A percentile compares a stretch with the other conserved stretches of the same genome.
Conservation (phyloP, 2,888 invertebrate species). For the Apamea epomidion region DNA sequence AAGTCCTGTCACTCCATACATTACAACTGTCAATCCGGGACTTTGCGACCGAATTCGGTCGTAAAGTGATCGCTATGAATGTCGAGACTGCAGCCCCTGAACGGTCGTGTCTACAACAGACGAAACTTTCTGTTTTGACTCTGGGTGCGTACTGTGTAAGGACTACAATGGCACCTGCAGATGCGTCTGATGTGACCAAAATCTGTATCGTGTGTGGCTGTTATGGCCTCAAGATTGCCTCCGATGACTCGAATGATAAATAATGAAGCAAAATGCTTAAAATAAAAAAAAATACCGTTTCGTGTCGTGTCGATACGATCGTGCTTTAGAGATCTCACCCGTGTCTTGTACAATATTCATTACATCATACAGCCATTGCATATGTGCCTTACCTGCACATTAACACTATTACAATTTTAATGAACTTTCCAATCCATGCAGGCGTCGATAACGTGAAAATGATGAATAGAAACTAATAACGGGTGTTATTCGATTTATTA, state of each 20-base stretch:
- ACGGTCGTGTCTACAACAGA: background rate
- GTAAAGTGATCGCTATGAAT: no score
- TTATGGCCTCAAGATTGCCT: background rate
- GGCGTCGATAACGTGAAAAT: slow-evolving; percentile 39
- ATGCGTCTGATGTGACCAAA: no score
- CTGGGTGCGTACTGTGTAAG: background rate
- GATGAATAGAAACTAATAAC: slow-evolving; percentile 39
- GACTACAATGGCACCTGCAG: background rate
- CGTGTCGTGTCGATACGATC: background rate
- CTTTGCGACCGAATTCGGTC: no score
- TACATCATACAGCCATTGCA: slow-evolving; percentile 9
- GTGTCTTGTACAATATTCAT: background rate
- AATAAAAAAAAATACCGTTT: background rate
- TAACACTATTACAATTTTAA: slow-evolving; percentile 47
- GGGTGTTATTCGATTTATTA: slow-evolving; percentile 43
- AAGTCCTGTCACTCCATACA: no score
- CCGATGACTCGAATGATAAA: background rate
- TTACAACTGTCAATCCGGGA: no score
- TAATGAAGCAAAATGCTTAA: background rate
- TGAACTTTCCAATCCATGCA: slow-evolving; percentile 55
- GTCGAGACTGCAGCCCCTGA: no score
- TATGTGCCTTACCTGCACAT: background rate
- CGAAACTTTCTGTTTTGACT: background rate
- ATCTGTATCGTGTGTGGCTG: background rate
- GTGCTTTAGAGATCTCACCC: slow-evolving; percentile 2